Base-by-base conservation (phyloP, 2,113 vertebrate species). In the Mohoua ochrocephala region DNA sequence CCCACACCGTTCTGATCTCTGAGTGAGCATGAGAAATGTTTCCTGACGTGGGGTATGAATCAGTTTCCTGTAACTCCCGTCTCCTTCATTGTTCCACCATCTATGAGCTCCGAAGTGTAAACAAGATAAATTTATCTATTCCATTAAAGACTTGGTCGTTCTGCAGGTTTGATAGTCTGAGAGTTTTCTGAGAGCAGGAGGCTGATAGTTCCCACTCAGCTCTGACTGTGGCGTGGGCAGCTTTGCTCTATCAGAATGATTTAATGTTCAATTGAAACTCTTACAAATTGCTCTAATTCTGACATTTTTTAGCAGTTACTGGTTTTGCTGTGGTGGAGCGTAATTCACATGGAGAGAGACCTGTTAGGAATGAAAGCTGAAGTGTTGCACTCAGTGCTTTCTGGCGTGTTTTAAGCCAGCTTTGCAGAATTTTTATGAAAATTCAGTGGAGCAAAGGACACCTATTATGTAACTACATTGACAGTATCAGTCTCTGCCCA, bases 101-200 rank as follows among this genome's bases (percentile, higher is more conserved):
- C 73, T 70, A 47, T 21, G 60, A 79, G 63, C 78, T 49, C 42
- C 28, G 5, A 33, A 69, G 87, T 74, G 83, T 84, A 97, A 96
- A 96, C 91, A 93, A 70, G 88, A 96, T 95, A 93, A 94, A 97
- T 95, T 92, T 95, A 84, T 92, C 88, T 84, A 6, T 93, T 96
- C 88, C 88, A 78, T 92, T 93, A 94, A 96, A 91, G 88, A 31
- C 92, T 68, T 92, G 44, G 30, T 60, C 79, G 33, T 82, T 93
- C 54, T 92, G 87, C 71, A 87, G 96, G 81, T 91, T 91, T 94
- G 73, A 79, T 78, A 96, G 76, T 81, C 88, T 60, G 82, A 81
- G 88, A 71, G 83, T 45, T 89, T 87, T 83, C 67, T 78, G 92
- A 86, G 95, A 93, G 85, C 89, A 56, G 82, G 78, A 93, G 93